Base-by-base conservation (phyloP, 1,140 invertebrate genomes). In the Tetranychus urticae region DNA sequence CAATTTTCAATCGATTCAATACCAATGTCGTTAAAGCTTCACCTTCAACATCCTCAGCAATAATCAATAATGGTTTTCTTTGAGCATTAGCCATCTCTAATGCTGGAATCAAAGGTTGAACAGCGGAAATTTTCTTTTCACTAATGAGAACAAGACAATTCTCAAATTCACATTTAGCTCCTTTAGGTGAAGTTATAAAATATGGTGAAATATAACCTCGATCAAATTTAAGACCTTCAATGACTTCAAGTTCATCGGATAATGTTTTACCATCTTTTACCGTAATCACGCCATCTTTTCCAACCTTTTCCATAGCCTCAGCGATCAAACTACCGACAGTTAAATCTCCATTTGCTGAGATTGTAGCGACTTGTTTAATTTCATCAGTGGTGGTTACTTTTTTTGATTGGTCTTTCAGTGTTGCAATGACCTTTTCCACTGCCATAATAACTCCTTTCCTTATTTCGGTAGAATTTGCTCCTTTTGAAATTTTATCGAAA, bases 171-270 rank as follows among this genome's bases (percentile, higher is more conserved):
- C 94, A 88, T 77, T 97, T 98, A 14, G 90, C 90, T 56, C 90
- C 80, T 78, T 99, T 99, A 1, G 86, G 79, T 1, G 90, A 88
- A 73, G 98, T 99, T 68, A 99, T 98, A 75, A 99, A 99, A 72
- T 99, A 99, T 34, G 96, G 94, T 55, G 96, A 99, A 74, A 99
- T 98, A 73, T 97, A 99, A 62, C 96, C 96, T 66, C 96, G 80
- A 71, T 99, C 96, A 74, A 99, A 97, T 75, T 98, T 98, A 90
- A 99, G 92, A 67, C 96, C 96, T 76, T 98, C 94, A 73, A 97
- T 98, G 33, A 94, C 78, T 77, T 98, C 94, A 10, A 99, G 74
- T 74, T 99, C 96, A 75, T 99, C 96, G 64, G 76, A 80, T 14
- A 98, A 75, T 1, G 94, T 98, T 75, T 99, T 99, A 34, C 96